Conservation (phyloP, 2,113 vertebrate species). For the Donacobius atricapilla region DNA sequence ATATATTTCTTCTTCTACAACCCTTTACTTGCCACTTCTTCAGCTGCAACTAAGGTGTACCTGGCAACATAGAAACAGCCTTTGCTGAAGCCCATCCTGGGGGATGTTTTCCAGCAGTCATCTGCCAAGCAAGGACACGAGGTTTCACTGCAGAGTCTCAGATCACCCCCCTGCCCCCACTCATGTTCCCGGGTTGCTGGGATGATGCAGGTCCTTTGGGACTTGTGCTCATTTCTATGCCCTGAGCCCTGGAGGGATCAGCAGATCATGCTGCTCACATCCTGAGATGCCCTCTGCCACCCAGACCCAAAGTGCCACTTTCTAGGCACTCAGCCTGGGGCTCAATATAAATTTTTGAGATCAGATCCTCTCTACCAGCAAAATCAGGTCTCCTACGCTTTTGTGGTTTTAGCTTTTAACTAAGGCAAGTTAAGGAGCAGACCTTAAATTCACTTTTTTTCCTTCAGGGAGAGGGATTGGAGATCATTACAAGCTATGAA, state of each 20-base stretch:
- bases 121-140: not conserved
- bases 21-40: not conserved
- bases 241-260: not conserved
- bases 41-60: not conserved
- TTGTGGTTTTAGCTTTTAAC: not conserved
- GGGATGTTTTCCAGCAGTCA: not conserved
- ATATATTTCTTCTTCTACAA: slow-evolving; percentile 29
- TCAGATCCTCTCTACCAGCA: not conserved
- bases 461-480: not conserved
- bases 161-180: not conserved
- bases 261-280: not conserved
- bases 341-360: not conserved
- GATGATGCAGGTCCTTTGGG: not conserved
- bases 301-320: not conserved
- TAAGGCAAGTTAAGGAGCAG: not conserved
- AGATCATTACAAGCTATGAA: not conserved
- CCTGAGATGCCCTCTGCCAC: not conserved
- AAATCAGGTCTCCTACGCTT: not conserved
- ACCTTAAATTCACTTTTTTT: not conserved
- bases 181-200: not conserved
- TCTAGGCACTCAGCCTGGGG: not conserved
- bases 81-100: not conserved
- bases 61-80: not conserved
- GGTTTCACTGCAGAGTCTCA: not conserved
- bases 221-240: not conserved